Percentiles rank a stretch among this genome's conserved stretches.
These are phyloP conservation scores for Argyra leucocephala DNA, from an alignment of 2,888 invertebrate species.

Conservation along the genomic window DNA sequence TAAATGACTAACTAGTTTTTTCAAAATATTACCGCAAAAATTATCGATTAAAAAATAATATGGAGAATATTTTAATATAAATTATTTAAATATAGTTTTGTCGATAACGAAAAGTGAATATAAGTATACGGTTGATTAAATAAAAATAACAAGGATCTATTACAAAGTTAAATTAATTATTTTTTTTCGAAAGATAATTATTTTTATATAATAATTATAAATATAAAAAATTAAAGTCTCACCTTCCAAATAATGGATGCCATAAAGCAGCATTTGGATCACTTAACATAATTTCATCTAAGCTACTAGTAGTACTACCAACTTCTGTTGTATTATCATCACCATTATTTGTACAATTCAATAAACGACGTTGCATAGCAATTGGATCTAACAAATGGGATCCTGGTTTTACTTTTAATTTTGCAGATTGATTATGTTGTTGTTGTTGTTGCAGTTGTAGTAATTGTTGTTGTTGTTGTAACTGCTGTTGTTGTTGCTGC, in stretches of 20 bases:
- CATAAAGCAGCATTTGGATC: conserved; percentile 62
- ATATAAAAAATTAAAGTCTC: too few relatives aligned
- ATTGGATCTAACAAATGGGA: conserved; percentile 48
- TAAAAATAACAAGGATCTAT: too few relatives aligned
- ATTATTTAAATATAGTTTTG: too few relatives aligned
- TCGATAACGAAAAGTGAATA: too few relatives aligned
- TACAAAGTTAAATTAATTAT: too few relatives aligned
- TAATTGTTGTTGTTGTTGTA: conserved; percentile 26
- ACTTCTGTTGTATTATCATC: conserved; percentile 51
- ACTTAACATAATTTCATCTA: conserved; percentile 46
- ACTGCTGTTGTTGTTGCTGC: conserved; percentile 31
- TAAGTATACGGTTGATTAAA: too few relatives aligned
- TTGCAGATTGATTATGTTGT: conserved; percentile 36
- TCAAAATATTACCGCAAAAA: too few relatives aligned
- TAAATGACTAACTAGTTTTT: too few relatives aligned
- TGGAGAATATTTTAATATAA: too few relatives aligned
- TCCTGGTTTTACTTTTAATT: conserved; percentile 49
- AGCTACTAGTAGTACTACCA: conserved; percentile 54
- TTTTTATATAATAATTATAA: too few relatives aligned
- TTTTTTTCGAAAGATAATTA: too few relatives aligned
- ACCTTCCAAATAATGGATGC: conserved; percentile 83
- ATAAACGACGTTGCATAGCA: conserved; percentile 44
- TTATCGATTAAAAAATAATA: too few relatives aligned
- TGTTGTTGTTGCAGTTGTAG: conserved; percentile 42
- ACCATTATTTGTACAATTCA: conserved; percentile 27